A percentile compares a stretch with the other conserved stretches of the same genome.
These are phyloP conservation scores for Diceros bicornis DNA, from an alignment of 2,797 vertebrate genomes.

Conservation along the genomic window DNA sequence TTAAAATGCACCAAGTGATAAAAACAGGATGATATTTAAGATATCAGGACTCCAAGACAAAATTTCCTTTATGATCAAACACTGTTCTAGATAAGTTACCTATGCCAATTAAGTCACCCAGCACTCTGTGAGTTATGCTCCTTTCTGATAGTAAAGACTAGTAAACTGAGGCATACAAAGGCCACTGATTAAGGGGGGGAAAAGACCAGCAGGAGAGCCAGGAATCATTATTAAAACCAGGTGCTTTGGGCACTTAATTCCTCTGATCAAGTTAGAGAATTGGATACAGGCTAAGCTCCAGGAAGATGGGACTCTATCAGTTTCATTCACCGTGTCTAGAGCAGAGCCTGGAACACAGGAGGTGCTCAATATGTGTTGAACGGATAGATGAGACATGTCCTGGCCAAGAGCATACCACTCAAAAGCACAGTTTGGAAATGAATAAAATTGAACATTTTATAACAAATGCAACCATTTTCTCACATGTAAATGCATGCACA, in stretches of 20 bases:
- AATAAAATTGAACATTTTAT: not conserved
- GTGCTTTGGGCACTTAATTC: not conserved
- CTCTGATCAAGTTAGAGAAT: not conserved
- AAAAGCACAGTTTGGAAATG: not conserved
- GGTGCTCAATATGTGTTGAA: not conserved
- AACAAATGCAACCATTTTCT: not conserved
- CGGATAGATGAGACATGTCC: not conserved
- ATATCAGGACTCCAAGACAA: not conserved
- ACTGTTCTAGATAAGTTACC: not conserved
- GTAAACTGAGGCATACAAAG: not conserved
- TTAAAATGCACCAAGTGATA: slow-evolving; percentile 26
- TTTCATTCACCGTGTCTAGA: not conserved
- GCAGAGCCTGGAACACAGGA: fast-evolving
- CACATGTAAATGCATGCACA: fast-evolving
- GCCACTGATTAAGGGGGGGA: not conserved
- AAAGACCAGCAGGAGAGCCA: not conserved
- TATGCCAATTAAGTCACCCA: not conserved
- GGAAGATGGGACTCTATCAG: not conserved
- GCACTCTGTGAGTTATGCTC: not conserved
- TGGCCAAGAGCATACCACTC: not conserved
- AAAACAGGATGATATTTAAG: slow-evolving; percentile 27
- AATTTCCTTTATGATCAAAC: not conserved
- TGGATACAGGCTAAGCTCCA: not conserved
- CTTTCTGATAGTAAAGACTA: not conserved
- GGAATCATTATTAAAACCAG: not conserved